phyloP scores from a whole-genome alignment of 2,113 vertebrate genomes.

The Gymnorhina tibicen region DNA sequence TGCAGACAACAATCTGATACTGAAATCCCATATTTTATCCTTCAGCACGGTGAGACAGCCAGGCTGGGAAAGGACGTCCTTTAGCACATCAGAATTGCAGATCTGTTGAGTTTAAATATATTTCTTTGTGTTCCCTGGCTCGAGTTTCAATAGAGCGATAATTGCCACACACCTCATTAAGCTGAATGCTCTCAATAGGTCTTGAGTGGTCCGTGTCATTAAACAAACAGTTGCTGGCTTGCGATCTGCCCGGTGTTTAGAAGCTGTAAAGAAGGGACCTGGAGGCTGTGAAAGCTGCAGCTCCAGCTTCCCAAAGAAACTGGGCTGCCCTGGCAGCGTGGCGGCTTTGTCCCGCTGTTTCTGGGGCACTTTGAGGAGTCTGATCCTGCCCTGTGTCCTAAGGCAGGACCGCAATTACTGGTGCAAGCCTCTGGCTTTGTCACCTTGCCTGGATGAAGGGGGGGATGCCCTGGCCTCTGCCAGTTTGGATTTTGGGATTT shows the following conservation, averaged over 20 bases:
- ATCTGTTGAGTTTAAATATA: constrained; percentile 1
- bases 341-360: background rate
- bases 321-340: background rate
- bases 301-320: background rate
- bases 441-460: background rate
- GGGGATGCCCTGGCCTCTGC: background rate
- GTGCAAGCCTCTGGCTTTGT: background rate
- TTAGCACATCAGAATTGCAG: background rate
- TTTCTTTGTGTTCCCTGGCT: constrained; percentile 28
- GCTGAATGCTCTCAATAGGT: constrained; percentile 27
- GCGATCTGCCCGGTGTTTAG: background rate
- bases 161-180: constrained; percentile 54
- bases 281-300: background rate
- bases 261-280: background rate
- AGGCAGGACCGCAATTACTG: background rate
- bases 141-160: constrained; percentile 8
- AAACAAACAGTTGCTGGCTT: constrained; percentile 9
- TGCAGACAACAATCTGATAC: background rate
- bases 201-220: background rate
- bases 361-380: background rate
- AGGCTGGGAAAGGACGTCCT: constrained; percentile 1
- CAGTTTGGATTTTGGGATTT: background rate
- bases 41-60: background rate
- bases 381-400: background rate
- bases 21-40: background rate